Percentiles rank a stretch among this genome's conserved stretches.
Conservation (phyloP, 2,888 invertebrate species). For the Dryobota labecula region DNA sequence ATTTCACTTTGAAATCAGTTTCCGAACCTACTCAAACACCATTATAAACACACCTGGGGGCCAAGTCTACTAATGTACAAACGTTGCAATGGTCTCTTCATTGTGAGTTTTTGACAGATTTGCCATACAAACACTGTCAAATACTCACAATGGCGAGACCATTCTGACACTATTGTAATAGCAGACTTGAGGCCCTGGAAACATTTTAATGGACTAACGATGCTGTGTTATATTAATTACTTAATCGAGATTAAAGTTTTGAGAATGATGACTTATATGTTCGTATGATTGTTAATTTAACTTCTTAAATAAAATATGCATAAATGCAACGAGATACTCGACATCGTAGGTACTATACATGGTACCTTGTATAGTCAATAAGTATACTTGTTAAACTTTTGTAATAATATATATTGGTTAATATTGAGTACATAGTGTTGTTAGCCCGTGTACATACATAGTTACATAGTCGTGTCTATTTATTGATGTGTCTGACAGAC, state of each 20-base stretch:
- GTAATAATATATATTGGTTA: conserved; percentile 52
- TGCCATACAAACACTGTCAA: too few species aligned
- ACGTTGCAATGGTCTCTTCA: too few species aligned
- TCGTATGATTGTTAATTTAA: conserved; percentile 25
- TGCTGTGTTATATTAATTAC: conserved; percentile 6
- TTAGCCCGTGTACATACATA: conserved; percentile 56
- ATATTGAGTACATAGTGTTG: conserved; percentile 37
- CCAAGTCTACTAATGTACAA: too few species aligned
- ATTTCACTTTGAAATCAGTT: neutral
- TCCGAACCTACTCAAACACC: neutral
- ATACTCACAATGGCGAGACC: too few species aligned
- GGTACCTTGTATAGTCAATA: conserved; percentile 1
- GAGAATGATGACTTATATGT: conserved; percentile 2
- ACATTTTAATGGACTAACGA: neutral
- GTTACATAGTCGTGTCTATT: conserved; percentile 70
- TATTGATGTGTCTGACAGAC: conserved; percentile 71
- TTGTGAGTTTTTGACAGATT: too few species aligned
- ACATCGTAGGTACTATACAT: conserved; percentile 2
- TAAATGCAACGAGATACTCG: conserved; percentile 34
- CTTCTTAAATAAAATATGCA: conserved; percentile 19
- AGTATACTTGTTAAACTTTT: conserved; percentile 56
- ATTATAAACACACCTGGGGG: too few species aligned
- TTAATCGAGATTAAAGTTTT: conserved; percentile 16
- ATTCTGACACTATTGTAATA: too few species aligned
- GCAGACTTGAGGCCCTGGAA: too few species aligned